Evolutionary conservation across 2,113 vertebrate genomes (phyloP).

Genomic region (Miniopterus natalensis): DNA sequence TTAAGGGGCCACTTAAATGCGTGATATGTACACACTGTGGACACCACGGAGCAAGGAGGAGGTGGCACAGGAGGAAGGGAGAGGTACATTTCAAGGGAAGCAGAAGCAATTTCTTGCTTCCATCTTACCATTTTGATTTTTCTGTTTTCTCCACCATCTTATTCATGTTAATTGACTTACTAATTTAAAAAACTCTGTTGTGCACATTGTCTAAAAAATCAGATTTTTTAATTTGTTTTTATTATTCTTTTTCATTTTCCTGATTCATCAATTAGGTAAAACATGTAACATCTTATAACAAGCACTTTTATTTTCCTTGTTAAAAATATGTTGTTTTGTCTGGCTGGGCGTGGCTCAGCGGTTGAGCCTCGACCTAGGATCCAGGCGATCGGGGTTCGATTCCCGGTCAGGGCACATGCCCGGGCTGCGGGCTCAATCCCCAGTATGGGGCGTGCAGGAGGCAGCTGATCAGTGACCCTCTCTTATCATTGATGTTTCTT

Average conservation of each 20-base stretch:
- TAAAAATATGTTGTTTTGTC: constrained; percentile 17
- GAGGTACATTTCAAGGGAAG: background rate
- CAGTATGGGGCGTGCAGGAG: too few relatives aligned
- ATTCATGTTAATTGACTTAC: background rate
- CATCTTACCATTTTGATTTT: background rate
- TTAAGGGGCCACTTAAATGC: background rate
- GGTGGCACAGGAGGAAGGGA: background rate
- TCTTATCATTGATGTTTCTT: too few relatives aligned
- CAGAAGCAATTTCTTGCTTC: background rate
- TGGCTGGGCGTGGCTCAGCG: too few relatives aligned
- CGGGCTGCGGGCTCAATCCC: too few relatives aligned
- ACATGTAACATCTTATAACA: background rate
- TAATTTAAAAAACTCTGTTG: background rate
- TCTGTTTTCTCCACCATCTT: background rate
- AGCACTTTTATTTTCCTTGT: background rate
- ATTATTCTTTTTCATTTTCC: background rate
- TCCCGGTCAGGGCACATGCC: too few relatives aligned
- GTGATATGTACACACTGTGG: background rate
- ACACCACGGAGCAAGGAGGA: background rate
- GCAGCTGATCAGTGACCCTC: too few relatives aligned
- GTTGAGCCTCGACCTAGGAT: too few relatives aligned
- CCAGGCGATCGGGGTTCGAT: too few relatives aligned
- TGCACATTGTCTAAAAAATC: background rate
- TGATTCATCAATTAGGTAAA: background rate
- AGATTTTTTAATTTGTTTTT: background rate